These are phyloP conservation scores for Lethenteron camtschaticum DNA, from an alignment of 2,113 vertebrate genomes.

Conservation along the genomic window DNA sequence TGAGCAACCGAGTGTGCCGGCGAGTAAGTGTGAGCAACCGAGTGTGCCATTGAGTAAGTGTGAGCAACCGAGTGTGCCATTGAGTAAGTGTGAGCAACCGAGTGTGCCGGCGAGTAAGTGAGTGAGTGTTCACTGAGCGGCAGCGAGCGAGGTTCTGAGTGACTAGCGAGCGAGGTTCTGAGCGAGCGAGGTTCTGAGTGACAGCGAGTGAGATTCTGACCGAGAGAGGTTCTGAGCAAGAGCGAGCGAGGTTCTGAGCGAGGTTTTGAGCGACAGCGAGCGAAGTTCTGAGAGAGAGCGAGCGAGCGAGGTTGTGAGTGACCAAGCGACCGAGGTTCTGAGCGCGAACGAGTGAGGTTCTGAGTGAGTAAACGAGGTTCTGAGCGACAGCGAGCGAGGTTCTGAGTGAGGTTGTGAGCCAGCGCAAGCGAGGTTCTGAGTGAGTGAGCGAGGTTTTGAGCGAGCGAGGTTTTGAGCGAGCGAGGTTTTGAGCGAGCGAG, in stretches of 20 bases:
- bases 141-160: neutral
- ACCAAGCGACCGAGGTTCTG: neutral
- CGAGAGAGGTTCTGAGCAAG: neutral
- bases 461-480: neutral
- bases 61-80: too few relatives aligned
- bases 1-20: too few relatives aligned
- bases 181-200: too few relatives aligned
- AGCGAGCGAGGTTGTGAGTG: neutral
- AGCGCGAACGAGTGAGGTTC: neutral
- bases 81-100: too few relatives aligned
- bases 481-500: neutral
- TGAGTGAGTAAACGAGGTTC: neutral
- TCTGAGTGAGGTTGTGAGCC: too few relatives aligned
- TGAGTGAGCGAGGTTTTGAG: neutral
- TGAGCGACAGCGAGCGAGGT: neutral
- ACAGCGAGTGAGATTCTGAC: neutral
- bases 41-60: neutral
- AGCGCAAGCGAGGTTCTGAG: neutral
- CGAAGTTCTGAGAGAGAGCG: neutral
- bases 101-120: neutral
- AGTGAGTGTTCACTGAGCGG: neutral
- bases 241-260: neutral
- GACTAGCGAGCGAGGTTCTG: neutral
- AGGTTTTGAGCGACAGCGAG: too few relatives aligned
- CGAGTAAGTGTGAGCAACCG: neutral